Conservation (phyloP, 2,113 vertebrate species). For the Agapornis roseicollis region DNA sequence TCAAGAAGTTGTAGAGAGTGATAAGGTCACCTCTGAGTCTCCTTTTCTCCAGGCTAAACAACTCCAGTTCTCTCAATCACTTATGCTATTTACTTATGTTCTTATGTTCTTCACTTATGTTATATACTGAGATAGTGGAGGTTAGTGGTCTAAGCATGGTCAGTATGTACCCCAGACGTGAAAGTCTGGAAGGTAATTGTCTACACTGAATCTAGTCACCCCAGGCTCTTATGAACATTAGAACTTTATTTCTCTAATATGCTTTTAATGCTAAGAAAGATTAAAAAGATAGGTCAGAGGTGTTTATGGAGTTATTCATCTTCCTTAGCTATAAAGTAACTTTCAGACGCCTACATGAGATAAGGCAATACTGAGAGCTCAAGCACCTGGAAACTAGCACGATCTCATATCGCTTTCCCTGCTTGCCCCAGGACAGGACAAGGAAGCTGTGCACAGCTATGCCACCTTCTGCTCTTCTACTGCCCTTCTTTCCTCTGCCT, state of each 20-base stretch:
- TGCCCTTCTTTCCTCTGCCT: background rate
- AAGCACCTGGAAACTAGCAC: background rate
- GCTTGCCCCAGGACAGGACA: background rate
- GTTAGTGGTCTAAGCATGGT: background rate
- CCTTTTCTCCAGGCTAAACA: no score
- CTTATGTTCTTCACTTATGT: no score
- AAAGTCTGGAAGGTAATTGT: background rate
- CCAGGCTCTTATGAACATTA: background rate
- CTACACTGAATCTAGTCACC: background rate
- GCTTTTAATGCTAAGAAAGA: background rate
- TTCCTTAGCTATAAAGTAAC: background rate
- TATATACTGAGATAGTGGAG: background rate
- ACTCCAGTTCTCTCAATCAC: no score
- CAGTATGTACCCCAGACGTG: background rate
- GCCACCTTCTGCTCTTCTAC: background rate
- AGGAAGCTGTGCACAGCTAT: background rate
- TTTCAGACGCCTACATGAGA: background rate
- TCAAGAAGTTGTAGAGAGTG: no score
- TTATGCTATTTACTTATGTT: no score
- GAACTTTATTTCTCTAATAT: background rate
- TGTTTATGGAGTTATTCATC: background rate
- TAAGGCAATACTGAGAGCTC: background rate
- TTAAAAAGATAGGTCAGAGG: background rate
- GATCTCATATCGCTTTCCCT: background rate
- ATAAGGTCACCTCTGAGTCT: no score